These are phyloP conservation scores for Acleris emargana DNA, from an alignment of 2,888 invertebrate genomes.

Conservation along the genomic window DNA sequence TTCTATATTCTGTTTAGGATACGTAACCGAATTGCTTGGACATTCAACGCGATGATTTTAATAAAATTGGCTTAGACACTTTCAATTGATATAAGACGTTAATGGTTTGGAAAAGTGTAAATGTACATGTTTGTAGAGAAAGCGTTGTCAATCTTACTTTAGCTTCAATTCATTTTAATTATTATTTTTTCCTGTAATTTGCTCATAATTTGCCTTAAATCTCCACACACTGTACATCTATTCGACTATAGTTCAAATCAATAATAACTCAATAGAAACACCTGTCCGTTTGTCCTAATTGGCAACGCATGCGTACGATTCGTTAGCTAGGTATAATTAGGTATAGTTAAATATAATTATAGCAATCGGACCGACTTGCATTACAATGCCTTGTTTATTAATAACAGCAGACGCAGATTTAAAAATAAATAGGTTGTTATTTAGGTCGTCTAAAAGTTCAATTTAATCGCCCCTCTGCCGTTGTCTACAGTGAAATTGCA, in stretches of 20 bases:
- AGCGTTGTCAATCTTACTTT: no score
- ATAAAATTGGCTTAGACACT: not conserved
- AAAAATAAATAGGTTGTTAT: not conserved
- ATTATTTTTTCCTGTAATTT: no score
- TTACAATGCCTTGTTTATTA: conserved; percentile 29
- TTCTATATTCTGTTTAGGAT: conserved; percentile 56
- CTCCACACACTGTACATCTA: no score
- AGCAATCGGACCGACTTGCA: conserved; percentile 28
- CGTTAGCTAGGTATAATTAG: conserved; percentile 32
- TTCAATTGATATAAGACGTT: not conserved
- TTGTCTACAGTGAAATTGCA: no score
- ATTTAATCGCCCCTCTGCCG: no score
- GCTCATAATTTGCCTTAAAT: no score
- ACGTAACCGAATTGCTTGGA: conserved; percentile 50
- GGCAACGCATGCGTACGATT: conserved; percentile 33
- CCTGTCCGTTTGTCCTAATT: conserved; percentile 33
- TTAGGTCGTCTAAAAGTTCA: not conserved
- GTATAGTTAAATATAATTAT: conserved; percentile 36
- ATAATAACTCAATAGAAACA: conserved; percentile 35
- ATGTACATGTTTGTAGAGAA: no score
- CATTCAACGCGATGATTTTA: not conserved
- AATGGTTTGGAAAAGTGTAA: no score
- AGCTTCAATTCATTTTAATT: no score
- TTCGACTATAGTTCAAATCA: no score
- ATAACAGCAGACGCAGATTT: conserved; percentile 1